Evolutionary conservation across 2,888 invertebrate species (phyloP), one percentile per base, ranked within the genome.

Genomic region (Xanthostigma xanthostigma): DNA sequence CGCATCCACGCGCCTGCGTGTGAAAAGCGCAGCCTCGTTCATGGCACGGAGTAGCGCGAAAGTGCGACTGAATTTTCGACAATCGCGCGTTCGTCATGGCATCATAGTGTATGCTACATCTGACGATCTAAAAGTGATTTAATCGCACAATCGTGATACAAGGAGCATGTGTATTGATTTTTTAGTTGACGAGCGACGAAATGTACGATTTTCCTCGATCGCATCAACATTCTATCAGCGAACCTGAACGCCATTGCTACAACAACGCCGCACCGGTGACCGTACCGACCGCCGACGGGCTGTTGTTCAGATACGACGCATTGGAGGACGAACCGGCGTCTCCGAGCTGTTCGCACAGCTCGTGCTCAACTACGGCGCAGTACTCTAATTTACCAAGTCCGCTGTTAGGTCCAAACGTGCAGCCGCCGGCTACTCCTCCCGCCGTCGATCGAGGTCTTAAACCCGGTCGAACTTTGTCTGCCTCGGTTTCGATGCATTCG

Each of bases 391-490:
- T 77, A 45, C 74, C 75, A 35, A 77, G 75, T 61, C 78, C 75
- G 2, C 56, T 67, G 37, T 56, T 65, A 45, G 39, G 45, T 13
- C 53, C 56, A 11, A 47, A 51, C 41, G 48, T 52, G 50, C 63
- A 62, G 53, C 61, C 59, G 48, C 64, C 64, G 11, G 62, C 64
- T 8, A 62, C 79, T 50, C 84, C 89, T 40, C 89, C 90, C 11
- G 78, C 76, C 36, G 88, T 92, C 33, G 84, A 91, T 62, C 74
- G 91, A 45, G 83, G 81, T 41, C 68, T 90, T 38, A 91, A 91
- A 64, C 91, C 91, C 12, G 74, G 75, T 11, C 68, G 75, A 47
- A 74, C 76, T 57, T 56, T 67, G 17, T 71, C 71, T 2, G 72
- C 72, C 59, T 65, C 71, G 1, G 58, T 63, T 17, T 68, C 70